Percentiles rank a stretch among this genome's conserved stretches.
Conservation (phyloP, 2,797 vertebrate genomes). For the Microctenopoma steveboyesi region DNA sequence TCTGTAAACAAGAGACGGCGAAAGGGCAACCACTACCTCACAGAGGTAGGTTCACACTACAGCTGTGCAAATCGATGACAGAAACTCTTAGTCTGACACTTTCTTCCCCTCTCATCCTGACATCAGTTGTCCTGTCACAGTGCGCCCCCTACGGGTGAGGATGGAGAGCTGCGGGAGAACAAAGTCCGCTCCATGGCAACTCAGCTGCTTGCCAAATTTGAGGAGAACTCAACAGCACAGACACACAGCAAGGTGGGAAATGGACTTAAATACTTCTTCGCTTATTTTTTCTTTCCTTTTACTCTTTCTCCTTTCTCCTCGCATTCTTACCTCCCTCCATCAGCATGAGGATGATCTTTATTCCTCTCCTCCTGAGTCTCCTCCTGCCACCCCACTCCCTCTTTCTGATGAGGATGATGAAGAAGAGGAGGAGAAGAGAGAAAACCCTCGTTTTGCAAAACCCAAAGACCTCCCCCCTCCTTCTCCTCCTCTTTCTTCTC, state of each 20-base stretch:
- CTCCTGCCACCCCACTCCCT: conserved; percentile 70
- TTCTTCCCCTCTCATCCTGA: neutral
- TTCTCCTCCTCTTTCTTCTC: conserved; percentile 79
- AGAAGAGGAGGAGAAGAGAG: conserved; percentile 64
- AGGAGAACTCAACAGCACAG: conserved; percentile 85
- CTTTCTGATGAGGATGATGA: conserved; percentile 55
- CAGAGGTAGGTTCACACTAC: conserved; percentile 81
- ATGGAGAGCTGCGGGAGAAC: conserved; percentile 86
- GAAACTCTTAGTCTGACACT: neutral
- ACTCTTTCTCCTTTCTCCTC: neutral
- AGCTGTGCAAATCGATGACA: neutral
- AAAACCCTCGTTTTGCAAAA: conserved; percentile 89
- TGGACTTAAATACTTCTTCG: neutral
- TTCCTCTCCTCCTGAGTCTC: conserved; percentile 55
- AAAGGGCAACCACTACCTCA: conserved; percentile 83
- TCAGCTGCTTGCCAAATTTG: conserved; percentile 93
- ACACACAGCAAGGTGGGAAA: conserved; percentile 84
- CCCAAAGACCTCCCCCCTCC: conserved; percentile 76
- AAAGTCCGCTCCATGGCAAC: conserved; percentile 95
- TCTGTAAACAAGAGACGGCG: conserved; percentile 88
- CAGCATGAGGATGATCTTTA: conserved; percentile 55
- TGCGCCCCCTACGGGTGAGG: conserved; percentile 78
- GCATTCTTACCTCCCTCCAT: neutral
- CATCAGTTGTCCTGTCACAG: conserved; percentile 82
- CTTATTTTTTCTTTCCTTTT: neutral